Percentiles rank a stretch among this genome's conserved stretches.
These are phyloP conservation scores for Yoshiicerus persimilis DNA, from an alignment of 1,140 invertebrate species.

Conservation along the genomic window DNA sequence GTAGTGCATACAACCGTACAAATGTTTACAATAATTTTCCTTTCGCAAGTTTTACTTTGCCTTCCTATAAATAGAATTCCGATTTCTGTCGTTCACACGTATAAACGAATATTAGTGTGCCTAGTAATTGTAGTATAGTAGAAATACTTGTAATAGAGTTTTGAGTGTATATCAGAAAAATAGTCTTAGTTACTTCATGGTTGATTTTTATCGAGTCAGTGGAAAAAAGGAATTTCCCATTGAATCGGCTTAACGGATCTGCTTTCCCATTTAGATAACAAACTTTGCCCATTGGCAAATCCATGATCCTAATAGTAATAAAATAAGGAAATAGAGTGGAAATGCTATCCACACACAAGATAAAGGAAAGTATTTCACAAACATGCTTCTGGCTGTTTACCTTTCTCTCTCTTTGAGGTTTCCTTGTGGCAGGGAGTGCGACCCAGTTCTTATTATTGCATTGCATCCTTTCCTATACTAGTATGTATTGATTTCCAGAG, in stretches of 20 bases:
- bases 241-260: not conserved
- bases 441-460: not conserved
- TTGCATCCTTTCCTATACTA: not conserved
- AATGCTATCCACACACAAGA: not conserved
- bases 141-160: not conserved
- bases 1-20: too few relatives aligned
- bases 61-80: too few relatives aligned
- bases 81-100: too few relatives aligned
- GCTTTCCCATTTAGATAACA: not conserved
- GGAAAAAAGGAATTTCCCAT: not conserved
- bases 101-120: too few relatives aligned
- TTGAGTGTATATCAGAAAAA: not conserved
- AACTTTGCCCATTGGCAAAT: not conserved
- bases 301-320: not conserved
- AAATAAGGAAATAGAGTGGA: conserved; percentile 10
- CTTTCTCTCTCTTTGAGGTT: not conserved
- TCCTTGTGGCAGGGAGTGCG: not conserved
- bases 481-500: not conserved
- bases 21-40: too few relatives aligned
- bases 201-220: not conserved
- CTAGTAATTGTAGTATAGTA: too few relatives aligned
- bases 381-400: not conserved
- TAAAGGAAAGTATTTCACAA: not conserved
- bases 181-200: not conserved
- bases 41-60: too few relatives aligned